Conservation (phyloP, 2,113 vertebrate genomes). For the Gallinago jamesoni region DNA sequence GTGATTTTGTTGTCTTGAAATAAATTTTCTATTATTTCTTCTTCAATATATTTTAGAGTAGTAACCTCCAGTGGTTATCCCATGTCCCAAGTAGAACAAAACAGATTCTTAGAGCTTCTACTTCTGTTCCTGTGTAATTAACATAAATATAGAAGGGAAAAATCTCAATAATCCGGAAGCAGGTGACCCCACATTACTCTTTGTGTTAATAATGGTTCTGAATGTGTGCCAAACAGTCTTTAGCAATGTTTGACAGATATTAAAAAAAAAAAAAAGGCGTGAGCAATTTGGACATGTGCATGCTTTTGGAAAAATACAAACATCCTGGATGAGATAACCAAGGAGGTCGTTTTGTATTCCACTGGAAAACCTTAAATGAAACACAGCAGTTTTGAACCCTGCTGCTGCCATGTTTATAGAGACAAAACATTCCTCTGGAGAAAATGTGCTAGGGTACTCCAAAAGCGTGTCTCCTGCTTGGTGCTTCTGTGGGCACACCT, state of each 20-base stretch:
- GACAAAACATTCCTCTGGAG: neutral
- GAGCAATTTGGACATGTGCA: neutral
- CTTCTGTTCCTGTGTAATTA: neutral
- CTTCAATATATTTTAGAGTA: neutral
- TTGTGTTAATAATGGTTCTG: neutral
- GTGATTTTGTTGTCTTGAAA: neutral
- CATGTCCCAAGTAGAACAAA: neutral
- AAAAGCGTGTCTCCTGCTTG: neutral
- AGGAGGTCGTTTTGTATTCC: neutral
- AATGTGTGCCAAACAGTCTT: neutral
- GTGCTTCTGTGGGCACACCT: neutral
- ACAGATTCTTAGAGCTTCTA: neutral
- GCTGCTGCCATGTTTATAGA: neutral
- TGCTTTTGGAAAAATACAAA: constrained; percentile 23
- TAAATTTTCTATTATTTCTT: neutral
- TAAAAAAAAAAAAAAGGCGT: neutral
- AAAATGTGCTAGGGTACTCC: neutral
- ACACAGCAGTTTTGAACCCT: neutral
- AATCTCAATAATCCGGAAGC: neutral
- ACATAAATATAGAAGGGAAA: neutral
- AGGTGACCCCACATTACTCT: neutral
- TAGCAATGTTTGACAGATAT: neutral
- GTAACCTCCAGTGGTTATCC: neutral
- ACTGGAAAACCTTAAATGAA: neutral
- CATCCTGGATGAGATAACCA: constrained; percentile 4